These are phyloP conservation scores for Chelonus formosanus DNA, from an alignment of 2,888 invertebrate genomes.

Conservation along the genomic window DNA sequence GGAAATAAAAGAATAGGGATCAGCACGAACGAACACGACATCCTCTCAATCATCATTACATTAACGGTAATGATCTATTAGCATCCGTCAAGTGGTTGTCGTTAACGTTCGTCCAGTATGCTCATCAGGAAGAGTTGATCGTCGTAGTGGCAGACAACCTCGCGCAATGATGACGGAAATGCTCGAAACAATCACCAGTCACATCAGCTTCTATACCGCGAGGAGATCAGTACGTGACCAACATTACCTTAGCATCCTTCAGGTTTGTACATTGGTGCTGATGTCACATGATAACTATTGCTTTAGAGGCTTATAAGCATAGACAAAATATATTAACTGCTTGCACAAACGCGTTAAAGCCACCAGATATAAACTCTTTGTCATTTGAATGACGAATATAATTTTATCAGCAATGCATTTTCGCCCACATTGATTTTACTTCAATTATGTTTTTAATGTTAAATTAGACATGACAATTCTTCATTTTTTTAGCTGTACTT, in stretches of 20 bases:
- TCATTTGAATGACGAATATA: slow-evolving; percentile 47
- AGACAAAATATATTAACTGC: slow-evolving; percentile 34
- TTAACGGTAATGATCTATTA: slow-evolving; percentile 58
- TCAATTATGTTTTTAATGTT: slow-evolving; percentile 5
- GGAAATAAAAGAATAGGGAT: slow-evolving; percentile 26
- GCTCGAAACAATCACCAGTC: slow-evolving; percentile 50
- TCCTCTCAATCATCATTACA: slow-evolving; percentile 60
- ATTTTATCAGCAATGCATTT: slow-evolving; percentile 39
- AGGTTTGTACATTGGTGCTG: too few relatives aligned
- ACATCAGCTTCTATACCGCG: slow-evolving; percentile 44
- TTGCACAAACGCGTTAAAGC: slow-evolving; percentile 28
- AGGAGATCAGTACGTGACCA: slow-evolving; percentile 45
- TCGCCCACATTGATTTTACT: slow-evolving; percentile 40
- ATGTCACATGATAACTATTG: neutral
- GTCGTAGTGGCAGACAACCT: slow-evolving; percentile 27
- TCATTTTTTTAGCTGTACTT: slow-evolving; percentile 35
- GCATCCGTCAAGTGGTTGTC: slow-evolving; percentile 58
- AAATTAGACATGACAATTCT: slow-evolving; percentile 39
- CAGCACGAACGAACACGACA: slow-evolving; percentile 40
- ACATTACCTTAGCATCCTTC: slow-evolving; percentile 20
- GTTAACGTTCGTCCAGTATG: slow-evolving; percentile 48
- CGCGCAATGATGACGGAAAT: slow-evolving; percentile 45
- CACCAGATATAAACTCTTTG: slow-evolving; percentile 42
- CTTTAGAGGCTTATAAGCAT: slow-evolving; percentile 18
- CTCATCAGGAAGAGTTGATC: slow-evolving; percentile 33